A percentile compares a stretch with the other conserved stretches of the same genome.
These are phyloP conservation scores for Drosophila pegasa DNA, from an alignment of 2,888 invertebrate genomes.

Conservation along the genomic window DNA sequence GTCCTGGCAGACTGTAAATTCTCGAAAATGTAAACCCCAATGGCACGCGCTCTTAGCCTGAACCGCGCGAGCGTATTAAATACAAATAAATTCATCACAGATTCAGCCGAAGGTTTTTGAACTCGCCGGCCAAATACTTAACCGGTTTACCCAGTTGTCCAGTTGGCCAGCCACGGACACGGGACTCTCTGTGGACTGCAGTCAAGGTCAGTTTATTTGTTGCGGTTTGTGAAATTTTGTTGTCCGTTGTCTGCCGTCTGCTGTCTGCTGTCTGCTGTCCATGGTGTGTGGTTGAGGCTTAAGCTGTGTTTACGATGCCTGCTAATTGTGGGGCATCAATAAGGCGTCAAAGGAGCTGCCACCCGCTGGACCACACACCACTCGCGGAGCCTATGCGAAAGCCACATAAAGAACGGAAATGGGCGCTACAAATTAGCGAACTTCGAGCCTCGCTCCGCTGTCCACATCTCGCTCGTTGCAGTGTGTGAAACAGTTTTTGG, in stretches of 20 bases:
- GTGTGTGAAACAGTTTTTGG: constrained; percentile 48
- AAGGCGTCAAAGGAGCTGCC: constrained; percentile 48
- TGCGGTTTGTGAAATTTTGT: constrained; percentile 56
- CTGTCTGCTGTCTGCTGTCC: too few species aligned
- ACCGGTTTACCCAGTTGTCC: constrained; percentile 55
- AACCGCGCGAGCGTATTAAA: constrained; percentile 61
- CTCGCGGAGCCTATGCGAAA: constrained; percentile 35
- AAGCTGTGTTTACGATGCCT: constrained; percentile 73
- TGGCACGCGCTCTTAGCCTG: constrained; percentile 61
- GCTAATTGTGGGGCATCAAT: constrained; percentile 79
- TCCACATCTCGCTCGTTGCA: constrained; percentile 22
- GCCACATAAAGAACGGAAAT: constrained; percentile 76
- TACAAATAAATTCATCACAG: constrained; percentile 74
- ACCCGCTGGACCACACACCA: constrained; percentile 67
- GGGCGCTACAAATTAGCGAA: constrained; percentile 77
- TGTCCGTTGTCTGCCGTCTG: constrained; percentile 16
- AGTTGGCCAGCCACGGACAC: constrained; percentile 1
- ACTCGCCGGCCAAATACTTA: constrained; percentile 57
- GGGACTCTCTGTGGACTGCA: constrained; percentile 43
- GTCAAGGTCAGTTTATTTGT: constrained; percentile 75
- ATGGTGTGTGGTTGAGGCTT: constrained; percentile 50
- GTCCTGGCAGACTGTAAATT: constrained; percentile 36
- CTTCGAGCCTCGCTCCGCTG: constrained; percentile 30
- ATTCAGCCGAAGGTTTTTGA: constrained; percentile 70
- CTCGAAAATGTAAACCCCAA: constrained; percentile 51